Evolutionary conservation across 2,888 invertebrate genomes (phyloP), one percentile per base, ranked within the genome.

Genomic region (Boloria selene): DNA sequence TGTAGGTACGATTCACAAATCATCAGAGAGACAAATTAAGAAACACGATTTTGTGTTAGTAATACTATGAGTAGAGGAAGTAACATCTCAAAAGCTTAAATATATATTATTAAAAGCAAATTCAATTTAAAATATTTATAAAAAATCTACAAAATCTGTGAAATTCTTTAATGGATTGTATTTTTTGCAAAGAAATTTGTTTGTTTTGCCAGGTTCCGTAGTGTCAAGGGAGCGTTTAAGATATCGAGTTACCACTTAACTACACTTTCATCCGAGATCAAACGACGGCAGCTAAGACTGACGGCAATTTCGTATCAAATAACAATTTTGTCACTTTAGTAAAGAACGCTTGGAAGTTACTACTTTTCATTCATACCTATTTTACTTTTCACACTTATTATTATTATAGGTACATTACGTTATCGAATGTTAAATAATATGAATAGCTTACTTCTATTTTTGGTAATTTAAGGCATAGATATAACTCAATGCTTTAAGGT

Each of bases 151-250:
- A 31, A 38, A 49, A 49, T 49, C 5, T 17, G 17, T 59, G 22
- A 56, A 59, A 45, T 47, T 47, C 52, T 44, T 49, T 60, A 51
- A 59, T 66, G 55, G 17, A 63, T 38, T 56, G 47, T 68, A 69
- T 75, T 79, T 81, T 81, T 84, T 82, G 76, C 77, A 66, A 67
- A 69, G 70, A 68, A 76, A 77, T 79, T 80, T 89, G 85, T 89
- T 89, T 91, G 89, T 90, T 91, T 88, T 90, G 83, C 88, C 90
- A 90, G 89, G 81, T 82, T 85, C 76, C 73, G 74, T 78, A 68
- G 72, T 78, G 82, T 78, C 80, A 70, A 74, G 76, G 74, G 75
- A 77, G 79, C 80, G 86, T 83, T 56, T 79, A 75, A 77, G 81
- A 73, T 90, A 88, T 91, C 86, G 68, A 63, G 75, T 91, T 90